Base-by-base conservation (phyloP, 2,888 invertebrate genomes). In the Amphipoea oculea region DNA sequence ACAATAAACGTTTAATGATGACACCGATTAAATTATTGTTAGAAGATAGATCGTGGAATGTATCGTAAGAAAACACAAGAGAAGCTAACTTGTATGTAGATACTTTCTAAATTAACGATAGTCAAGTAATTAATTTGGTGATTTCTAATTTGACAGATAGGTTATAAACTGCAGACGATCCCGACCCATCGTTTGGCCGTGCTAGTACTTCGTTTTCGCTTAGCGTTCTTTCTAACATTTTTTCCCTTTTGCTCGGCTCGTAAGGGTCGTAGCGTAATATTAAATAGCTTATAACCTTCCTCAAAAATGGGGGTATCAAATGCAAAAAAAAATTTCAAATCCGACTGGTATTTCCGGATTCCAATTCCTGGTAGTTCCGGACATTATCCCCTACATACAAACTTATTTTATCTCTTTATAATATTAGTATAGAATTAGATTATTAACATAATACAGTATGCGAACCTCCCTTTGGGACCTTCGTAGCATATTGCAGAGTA, bases 1-100 rank as follows among this genome's bases (percentile, higher is more conserved):
- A 86, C 67, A 82, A 65, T 68, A 71, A 81, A 67, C n/a, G 60
- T 78, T 51, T 51, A 51, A 62, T 81, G 54, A 51, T 73, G 62
- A 71, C 69, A 76, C 40, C 4, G 36, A 68, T 60, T 81, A 40
- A 60, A 66, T 69, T 68, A 40, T 51, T n/a, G 29, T 74, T 67
- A 51, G 23, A 60, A 65, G 14, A 40, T 74, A 60, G 23, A 79
- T 54, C 57, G 57, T 65, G 6, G 40, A 51, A 69, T 60, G 5
- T 23, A 40, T 73, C 5, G 14, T 42, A 70, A 65, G 60, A 40
- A 83, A 75, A 40, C 65, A 23, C 48, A 40, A 63, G 23, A 48
- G 20, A 36, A 23, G 48, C 60, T 23, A 17, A 70, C 70, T 62
- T 54, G 20, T 17, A 68, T 29, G 20, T 14, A 29, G 54, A 36